Evolutionary conservation across 2,113 vertebrate species (phyloP).

Genomic region (Axis porcinus): DNA sequence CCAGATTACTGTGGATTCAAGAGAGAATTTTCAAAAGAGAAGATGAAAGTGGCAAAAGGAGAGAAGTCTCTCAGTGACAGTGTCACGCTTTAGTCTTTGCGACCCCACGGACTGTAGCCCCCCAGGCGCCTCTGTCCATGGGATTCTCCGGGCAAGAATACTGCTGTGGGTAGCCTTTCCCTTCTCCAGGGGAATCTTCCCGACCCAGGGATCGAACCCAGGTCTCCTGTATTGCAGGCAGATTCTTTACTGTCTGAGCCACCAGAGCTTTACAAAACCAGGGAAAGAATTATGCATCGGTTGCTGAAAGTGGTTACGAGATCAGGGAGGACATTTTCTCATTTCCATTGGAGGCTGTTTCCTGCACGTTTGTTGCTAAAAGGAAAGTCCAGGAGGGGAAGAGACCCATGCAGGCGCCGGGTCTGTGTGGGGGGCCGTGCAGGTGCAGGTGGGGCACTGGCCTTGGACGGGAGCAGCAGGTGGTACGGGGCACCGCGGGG

Average conservation of each 20-base stretch:
- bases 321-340: background rate
- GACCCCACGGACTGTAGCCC: background rate
- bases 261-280: background rate
- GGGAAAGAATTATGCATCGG: rapidly evolving
- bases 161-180: background rate
- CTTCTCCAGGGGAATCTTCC: background rate
- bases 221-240: background rate
- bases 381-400: background rate
- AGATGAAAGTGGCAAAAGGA: background rate
- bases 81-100: background rate
- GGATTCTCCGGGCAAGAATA: background rate
- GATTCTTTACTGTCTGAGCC: background rate
- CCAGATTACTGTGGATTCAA: background rate
- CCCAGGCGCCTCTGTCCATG: background rate
- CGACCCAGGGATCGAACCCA: background rate
- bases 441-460: rapidly evolving
- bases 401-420: background rate
- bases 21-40: background rate
- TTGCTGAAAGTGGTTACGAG: background rate
- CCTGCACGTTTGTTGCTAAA: background rate
- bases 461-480: background rate
- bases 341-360: too few relatives aligned
- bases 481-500: background rate
- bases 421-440: background rate
- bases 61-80: background rate